Evolutionary conservation across 2,888 invertebrate genomes (phyloP).

Genomic region (Hirtodrosophila duncani): DNA sequence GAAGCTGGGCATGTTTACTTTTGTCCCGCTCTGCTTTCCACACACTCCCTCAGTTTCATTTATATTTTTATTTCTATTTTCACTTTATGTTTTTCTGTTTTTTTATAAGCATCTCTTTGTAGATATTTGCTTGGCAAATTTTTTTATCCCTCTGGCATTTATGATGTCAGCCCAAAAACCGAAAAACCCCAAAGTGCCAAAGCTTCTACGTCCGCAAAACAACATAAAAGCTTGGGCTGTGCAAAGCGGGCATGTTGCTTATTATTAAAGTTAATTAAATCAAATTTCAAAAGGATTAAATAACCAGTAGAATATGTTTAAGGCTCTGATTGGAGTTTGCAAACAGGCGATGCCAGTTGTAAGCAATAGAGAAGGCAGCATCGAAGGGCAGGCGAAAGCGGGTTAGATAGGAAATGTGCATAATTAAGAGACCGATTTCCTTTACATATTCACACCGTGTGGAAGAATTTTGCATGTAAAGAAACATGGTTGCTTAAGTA

Average conservation of each 20-base stretch:
- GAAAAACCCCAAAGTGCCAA: constrained; percentile 42
- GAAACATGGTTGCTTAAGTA: no score
- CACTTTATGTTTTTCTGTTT: no score
- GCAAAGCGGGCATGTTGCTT: constrained; percentile 29
- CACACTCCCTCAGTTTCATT: constrained; percentile 3
- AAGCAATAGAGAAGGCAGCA: no score
- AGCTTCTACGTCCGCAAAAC: constrained; percentile 45
- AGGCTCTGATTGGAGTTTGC: no score
- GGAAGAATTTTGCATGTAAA: no score
- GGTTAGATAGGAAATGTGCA: no score
- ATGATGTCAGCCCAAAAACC: background rate
- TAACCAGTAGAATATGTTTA: constrained; percentile 37
- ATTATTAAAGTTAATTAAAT: constrained; percentile 57
- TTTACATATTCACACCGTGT: no score
- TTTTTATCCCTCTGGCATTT: constrained; percentile 38
- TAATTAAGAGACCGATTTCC: no score
- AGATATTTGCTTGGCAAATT: constrained; percentile 40
- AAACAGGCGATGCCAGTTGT: no score
- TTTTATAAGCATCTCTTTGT: constrained; percentile 44
- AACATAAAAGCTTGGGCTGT: constrained; percentile 30
- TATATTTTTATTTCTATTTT: no score
- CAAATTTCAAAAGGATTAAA: constrained; percentile 56
- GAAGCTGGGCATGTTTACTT: no score
- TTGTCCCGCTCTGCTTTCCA: background rate
- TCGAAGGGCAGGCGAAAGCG: no score